phyloP scores from a whole-genome alignment of 2,888 invertebrate species.

The Stegana nigrithorax region DNA sequence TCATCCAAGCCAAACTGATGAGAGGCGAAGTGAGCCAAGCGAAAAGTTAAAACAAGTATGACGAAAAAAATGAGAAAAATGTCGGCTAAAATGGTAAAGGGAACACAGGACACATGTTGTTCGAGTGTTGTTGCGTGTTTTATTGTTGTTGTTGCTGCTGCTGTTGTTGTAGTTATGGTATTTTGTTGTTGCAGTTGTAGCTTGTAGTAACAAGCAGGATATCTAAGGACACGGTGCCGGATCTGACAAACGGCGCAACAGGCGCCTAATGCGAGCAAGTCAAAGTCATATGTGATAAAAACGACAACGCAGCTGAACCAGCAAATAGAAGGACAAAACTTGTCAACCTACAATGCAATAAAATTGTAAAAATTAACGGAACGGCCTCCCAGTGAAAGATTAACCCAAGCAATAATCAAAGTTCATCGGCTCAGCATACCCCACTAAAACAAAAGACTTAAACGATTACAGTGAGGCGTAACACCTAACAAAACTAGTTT shows the following conservation, averaged over 20 bases:
- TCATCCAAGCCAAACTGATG: background rate
- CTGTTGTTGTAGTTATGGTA: background rate
- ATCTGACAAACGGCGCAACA: background rate
- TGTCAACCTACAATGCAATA: too few relatives aligned
- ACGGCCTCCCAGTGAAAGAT: too few relatives aligned
- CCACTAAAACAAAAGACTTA: too few relatives aligned
- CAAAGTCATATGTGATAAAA: too few relatives aligned
- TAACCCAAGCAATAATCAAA: too few relatives aligned
- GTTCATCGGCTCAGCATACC: too few relatives aligned
- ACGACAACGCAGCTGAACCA: background rate
- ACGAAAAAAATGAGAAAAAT: background rate
- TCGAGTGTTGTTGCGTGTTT: background rate
- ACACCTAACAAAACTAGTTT: too few relatives aligned
- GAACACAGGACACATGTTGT: slow-evolving; percentile 7
- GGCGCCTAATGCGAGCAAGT: too few relatives aligned
- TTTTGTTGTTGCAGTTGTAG: too few relatives aligned
- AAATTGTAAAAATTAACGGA: too few relatives aligned
- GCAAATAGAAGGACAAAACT: too few relatives aligned
- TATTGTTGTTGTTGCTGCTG: background rate
- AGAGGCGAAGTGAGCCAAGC: background rate
- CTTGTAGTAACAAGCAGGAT: background rate
- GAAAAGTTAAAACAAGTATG: background rate
- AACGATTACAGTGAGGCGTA: too few relatives aligned
- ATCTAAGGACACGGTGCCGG: background rate
- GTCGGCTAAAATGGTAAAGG: slow-evolving; percentile 3